Percentiles rank a stretch among this genome's conserved stretches.
Conservation (phyloP, 2,888 invertebrate genomes). For the Omphaloscelis lunosa region DNA sequence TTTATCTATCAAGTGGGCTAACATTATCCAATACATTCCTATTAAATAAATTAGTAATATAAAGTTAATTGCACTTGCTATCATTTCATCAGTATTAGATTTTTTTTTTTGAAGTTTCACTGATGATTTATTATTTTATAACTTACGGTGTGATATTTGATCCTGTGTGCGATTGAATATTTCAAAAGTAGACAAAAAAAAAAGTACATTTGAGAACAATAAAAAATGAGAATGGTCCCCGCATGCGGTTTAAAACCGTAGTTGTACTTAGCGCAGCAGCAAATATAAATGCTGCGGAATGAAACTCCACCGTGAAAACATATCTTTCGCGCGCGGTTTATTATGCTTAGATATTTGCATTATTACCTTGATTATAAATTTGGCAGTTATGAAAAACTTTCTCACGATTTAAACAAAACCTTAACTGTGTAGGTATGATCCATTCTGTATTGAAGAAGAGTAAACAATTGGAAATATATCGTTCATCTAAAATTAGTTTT, state of each 20-base stretch:
- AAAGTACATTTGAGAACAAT: neutral
- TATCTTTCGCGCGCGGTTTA: neutral
- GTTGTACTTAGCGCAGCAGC: neutral
- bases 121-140: neutral
- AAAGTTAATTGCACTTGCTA: too few relatives aligned
- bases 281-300: neutral
- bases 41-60: too few relatives aligned
- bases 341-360: slow-evolving; percentile 19
- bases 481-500: slow-evolving; percentile 4
- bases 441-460: slow-evolving; percentile 14
- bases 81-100: neutral
- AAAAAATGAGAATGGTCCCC: neutral
- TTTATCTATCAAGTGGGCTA: too few relatives aligned
- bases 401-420: slow-evolving; percentile 28
- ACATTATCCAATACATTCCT: too few relatives aligned
- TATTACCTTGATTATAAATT: slow-evolving; percentile 30
- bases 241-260: neutral
- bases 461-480: neutral
- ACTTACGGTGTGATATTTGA: neutral
- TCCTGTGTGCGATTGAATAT: neutral
- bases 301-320: neutral
- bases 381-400: slow-evolving; percentile 19
- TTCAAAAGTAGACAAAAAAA: neutral
- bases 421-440: slow-evolving; percentile 9
- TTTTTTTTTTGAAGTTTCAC: neutral